Evolutionary conservation across 2,113 vertebrate species (phyloP).

Genomic region (Oryzias melastigma): DNA sequence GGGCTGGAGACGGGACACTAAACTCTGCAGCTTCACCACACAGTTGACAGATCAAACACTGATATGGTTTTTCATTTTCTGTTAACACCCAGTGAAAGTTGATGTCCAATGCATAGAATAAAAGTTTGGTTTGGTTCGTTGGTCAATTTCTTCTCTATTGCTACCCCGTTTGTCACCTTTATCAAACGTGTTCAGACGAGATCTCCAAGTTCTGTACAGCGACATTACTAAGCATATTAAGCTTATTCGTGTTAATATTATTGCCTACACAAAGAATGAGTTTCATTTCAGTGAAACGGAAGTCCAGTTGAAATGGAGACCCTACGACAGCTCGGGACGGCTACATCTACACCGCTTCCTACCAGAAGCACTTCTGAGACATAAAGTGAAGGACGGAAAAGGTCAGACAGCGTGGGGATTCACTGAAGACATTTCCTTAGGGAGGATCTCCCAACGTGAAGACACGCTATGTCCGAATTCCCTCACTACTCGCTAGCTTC

Average conservation of each 20-base stretch:
- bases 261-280: slow-evolving; percentile 53
- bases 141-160: slow-evolving; percentile 55
- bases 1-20: slow-evolving; percentile 44
- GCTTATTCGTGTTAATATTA: slow-evolving; percentile 42
- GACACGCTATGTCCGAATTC: too few species aligned
- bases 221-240: slow-evolving; percentile 42
- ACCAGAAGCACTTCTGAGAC: too few species aligned
- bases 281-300: slow-evolving; percentile 27
- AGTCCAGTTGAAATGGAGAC: slow-evolving; percentile 35
- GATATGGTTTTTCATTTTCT: slow-evolving; percentile 45
- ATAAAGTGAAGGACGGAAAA: too few species aligned
- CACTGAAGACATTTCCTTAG: too few species aligned
- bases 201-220: slow-evolving; percentile 52
- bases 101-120: slow-evolving; percentile 67
- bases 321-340: too few species aligned
- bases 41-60: slow-evolving; percentile 28
- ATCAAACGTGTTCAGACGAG: slow-evolving; percentile 39
- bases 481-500: too few species aligned
- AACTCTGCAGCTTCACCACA: slow-evolving; percentile 29
- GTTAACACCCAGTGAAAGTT: slow-evolving; percentile 44
- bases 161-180: slow-evolving; percentile 38
- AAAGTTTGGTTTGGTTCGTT: slow-evolving; percentile 66
- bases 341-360: too few species aligned
- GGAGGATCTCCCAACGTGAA: too few species aligned
- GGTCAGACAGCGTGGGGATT: too few species aligned